phyloP scores from a whole-genome alignment of 2,797 vertebrate species.

The Percopsis omiscomaycus region DNA sequence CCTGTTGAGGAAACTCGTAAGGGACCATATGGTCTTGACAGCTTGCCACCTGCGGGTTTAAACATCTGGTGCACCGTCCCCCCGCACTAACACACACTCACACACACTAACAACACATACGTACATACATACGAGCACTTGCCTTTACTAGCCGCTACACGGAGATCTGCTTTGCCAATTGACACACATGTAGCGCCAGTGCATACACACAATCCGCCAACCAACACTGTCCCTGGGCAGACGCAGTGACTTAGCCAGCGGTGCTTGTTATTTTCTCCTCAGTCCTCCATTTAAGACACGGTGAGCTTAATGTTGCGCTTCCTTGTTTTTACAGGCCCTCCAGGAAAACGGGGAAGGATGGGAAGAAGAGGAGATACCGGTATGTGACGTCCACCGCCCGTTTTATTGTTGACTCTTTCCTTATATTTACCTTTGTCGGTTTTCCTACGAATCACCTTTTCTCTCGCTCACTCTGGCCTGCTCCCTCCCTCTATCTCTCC shows the following conservation, averaged over 20 bases:
- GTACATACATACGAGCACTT: neutral
- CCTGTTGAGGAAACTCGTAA: slow-evolving; percentile 4
- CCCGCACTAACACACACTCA: neutral
- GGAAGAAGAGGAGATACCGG: slow-evolving; percentile 89
- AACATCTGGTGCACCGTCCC: slow-evolving; percentile 7
- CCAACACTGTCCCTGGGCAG: slow-evolving; percentile 42
- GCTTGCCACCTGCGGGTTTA: slow-evolving; percentile 1
- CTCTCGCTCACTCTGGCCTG: slow-evolving; percentile 8
- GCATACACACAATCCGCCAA: slow-evolving; percentile 18
- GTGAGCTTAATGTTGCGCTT: slow-evolving; percentile 49
- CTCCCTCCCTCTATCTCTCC: slow-evolving; percentile 9
- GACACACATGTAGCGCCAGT: slow-evolving; percentile 26
- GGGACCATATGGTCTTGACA: slow-evolving; percentile 2
- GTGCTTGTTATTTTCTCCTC: slow-evolving; percentile 12
- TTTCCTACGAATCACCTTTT: neutral
- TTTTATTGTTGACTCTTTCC: slow-evolving; percentile 35
- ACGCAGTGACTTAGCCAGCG: slow-evolving; percentile 26
- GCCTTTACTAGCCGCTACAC: neutral
- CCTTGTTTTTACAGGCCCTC: slow-evolving; percentile 84
- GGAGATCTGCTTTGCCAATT: slow-evolving; percentile 32
- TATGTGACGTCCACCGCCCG: slow-evolving; percentile 67
- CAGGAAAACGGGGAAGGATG: slow-evolving; percentile 85
- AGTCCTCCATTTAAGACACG: slow-evolving; percentile 19
- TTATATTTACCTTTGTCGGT: neutral
- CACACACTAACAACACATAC: neutral